Evolutionary conservation across 2,113 vertebrate genomes (phyloP).

Genomic region (Thomomys bottae): DNA sequence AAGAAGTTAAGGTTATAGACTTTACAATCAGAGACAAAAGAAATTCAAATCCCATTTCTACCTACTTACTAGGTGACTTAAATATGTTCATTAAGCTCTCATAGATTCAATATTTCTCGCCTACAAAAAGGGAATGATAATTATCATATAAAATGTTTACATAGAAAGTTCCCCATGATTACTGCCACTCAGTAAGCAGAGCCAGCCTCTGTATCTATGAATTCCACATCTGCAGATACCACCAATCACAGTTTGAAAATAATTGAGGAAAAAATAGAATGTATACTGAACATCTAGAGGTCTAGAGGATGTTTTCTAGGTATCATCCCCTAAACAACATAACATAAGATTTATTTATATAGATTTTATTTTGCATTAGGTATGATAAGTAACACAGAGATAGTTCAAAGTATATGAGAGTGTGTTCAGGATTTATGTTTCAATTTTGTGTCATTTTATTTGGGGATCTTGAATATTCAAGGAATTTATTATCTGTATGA

Average conservation of each 20-base stretch:
- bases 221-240: neutral
- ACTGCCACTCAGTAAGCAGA: neutral
- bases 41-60: conserved; percentile 2
- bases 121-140: neutral
- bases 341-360: neutral
- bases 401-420: neutral
- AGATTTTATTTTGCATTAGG: neutral
- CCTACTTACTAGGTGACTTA: neutral
- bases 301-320: neutral
- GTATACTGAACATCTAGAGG: neutral
- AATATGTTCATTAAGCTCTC: neutral
- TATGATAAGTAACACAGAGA: neutral
- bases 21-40: neutral
- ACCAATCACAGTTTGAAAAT: neutral
- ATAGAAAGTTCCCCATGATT: neutral
- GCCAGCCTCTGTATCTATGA: neutral
- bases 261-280: neutral
- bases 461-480: neutral
- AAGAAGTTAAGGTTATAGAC: neutral
- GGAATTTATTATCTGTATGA: neutral
- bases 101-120: neutral
- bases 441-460: neutral
- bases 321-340: neutral
- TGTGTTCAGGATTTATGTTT: neutral
- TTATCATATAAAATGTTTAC: neutral